Base-by-base conservation (phyloP, 2,888 invertebrate genomes). In the Mesorhabditis sp. region DNA sequence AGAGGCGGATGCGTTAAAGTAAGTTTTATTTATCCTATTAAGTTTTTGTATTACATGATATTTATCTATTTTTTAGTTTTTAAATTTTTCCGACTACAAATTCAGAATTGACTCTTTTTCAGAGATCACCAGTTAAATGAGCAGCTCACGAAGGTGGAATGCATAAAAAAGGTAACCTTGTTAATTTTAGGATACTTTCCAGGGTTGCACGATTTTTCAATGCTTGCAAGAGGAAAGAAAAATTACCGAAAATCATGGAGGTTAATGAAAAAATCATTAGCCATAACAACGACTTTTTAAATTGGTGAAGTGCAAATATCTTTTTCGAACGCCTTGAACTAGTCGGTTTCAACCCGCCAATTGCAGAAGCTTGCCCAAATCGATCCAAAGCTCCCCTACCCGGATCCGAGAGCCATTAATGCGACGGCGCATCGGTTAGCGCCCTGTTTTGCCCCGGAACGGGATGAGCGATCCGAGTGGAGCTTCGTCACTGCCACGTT, bases 401-500 rank as follows among this genome's bases (percentile, higher is more conserved):
- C 13, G 43, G 45, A 61, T 50, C 65, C 15, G 2, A 15, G 43
- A 15, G 42, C 67, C 13, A 13, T 71, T 42, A 74, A 76, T 63
- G 43, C 28, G 15, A 76, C 76, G 4, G 67, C 72, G n/a, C 67
- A 66, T 41, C 65, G 63, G 28, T 74, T 76, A 42, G 69, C 70
- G 41, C 50, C 71, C 6, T 79, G 80, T 68, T 81, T 79, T 66
- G 45, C 66, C n/a, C 66, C 64, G 50, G 79, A 74, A 62, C 74
- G 76, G 67, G 78, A 78, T 61, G 76, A 76, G 58, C 42, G 79
- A 43, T 74, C 76, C 61, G 79, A 83, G 68, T 84, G 84, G 84
- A 77, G 79, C 13, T 79, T 77, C 66, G 80, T 84, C 42, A 84
- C 84, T 1, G 84, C 81, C 3, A 85, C 84, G 7, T 73, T 84